Base-by-base conservation (phyloP, 1,140 invertebrate genomes). In the Caenorhabditis remanei region DNA sequence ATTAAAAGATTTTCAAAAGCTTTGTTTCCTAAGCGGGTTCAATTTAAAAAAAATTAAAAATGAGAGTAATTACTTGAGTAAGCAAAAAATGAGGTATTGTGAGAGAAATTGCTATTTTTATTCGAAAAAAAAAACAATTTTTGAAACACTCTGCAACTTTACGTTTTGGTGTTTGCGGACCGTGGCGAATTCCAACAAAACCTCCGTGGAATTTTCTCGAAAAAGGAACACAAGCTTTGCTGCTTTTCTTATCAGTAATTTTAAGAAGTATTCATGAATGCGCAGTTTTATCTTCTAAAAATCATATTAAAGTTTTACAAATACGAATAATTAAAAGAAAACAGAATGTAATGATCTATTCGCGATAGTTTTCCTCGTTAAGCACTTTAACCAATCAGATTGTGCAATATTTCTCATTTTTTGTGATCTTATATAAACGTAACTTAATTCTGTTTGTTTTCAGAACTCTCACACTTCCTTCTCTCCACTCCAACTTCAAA, bases 401-500 rank as follows among this genome's bases (percentile, higher is more conserved):
- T 79, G 71, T 79, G 71, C 46, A 79, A 79, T 79, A 50, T 79
- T 79, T 50, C 71, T 11, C 46, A n/a, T 11, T 19, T 5, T 71
- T 24, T 24, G 5, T 13, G 11, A 24, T 41, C 5, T 50, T 11
- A 19, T 50, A 79, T 24, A 79, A 11, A 32, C 11, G 53, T 50
- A 46, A 43, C 41, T 1, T 46, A 53, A 32, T 32, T 14, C 4
- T 71, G 4, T 32, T 9, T 46, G 11, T 19, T 75, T 46, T 19
- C 19, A 46, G 67, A 14, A 79, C 5, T 46, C 13, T n/a, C 21
- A 11, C 46, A 24, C n/a, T 7, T 4, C 32, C 24, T 21, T 32
- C 11, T 24, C 8, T 50, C 32, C n/a, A 50, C n/a, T n/a, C 19
- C 4, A 48, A 43, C 32, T 16, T n/a, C 13, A 93, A 89, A 87